A percentile compares a stretch with the other conserved stretches of the same genome.
phyloP scores from a whole-genome alignment of 2,797 vertebrate species.

The Gymnothorax reevesii region DNA sequence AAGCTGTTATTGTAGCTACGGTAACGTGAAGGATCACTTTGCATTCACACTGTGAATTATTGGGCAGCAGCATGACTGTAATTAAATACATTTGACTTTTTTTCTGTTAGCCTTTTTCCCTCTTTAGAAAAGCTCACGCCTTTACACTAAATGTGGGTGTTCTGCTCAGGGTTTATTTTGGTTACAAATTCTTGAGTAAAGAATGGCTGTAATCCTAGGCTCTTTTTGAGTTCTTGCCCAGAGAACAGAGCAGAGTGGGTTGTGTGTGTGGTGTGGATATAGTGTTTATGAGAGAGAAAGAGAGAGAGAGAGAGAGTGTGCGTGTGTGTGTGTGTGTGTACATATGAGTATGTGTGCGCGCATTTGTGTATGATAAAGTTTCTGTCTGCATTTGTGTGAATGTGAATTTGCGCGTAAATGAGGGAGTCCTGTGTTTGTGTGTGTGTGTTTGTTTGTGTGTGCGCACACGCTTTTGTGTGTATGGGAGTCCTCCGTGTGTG shows the following conservation, averaged over 20 bases:
- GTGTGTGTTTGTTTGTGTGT: too few species aligned
- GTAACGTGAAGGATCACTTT: conserved; percentile 8
- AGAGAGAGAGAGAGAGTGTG: not conserved
- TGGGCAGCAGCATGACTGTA: conserved; percentile 18
- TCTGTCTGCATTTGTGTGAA: too few species aligned
- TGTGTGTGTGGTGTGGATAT: not conserved
- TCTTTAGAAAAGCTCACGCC: not conserved
- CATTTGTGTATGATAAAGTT: too few species aligned
- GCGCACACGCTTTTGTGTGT: too few species aligned
- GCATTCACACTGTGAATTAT: conserved; percentile 7
- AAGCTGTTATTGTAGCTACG: conserved; percentile 22
- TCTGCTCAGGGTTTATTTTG: not conserved
- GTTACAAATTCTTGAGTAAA: not conserved
- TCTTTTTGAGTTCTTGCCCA: conserved; percentile 7
- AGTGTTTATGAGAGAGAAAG: not conserved
- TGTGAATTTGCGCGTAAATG: too few species aligned
- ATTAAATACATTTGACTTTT: conserved; percentile 36
- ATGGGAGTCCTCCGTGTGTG: too few species aligned
- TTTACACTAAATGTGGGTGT: not conserved
- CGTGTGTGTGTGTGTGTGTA: conserved; percentile 16
- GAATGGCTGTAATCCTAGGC: not conserved
- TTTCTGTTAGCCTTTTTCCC: not conserved
- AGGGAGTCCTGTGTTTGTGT: too few species aligned
- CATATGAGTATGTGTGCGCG: conserved; percentile 7
- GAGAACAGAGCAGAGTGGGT: not conserved